These are phyloP conservation scores for Euschistus heros DNA, from an alignment of 1,140 invertebrate genomes.

Conservation along the genomic window DNA sequence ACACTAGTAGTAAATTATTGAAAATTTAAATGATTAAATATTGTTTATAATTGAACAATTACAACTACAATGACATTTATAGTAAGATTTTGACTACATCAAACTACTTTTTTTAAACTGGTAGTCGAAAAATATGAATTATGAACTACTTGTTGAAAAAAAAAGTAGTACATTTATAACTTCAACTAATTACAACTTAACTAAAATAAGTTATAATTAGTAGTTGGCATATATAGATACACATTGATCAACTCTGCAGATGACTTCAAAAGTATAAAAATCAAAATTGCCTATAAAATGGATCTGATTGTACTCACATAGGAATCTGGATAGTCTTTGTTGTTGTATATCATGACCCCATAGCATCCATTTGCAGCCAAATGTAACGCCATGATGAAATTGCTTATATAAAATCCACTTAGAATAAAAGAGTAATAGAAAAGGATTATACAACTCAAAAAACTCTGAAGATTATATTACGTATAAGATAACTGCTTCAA, in stretches of 20 bases:
- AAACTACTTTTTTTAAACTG: no score
- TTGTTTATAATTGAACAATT: no score
- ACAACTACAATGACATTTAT: no score
- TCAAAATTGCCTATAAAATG: background rate
- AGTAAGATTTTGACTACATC: no score
- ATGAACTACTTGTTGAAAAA: background rate
- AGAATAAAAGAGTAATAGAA: no score
- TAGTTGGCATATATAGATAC: background rate
- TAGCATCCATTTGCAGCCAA: slow-evolving; percentile 9
- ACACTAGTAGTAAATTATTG: no score
- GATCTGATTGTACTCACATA: background rate
- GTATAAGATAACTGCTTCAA: no score
- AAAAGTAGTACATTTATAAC: background rate
- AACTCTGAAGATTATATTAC: no score
- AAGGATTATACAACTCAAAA: no score
- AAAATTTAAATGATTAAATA: no score
- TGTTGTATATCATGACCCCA: slow-evolving; percentile 9
- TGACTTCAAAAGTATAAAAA: background rate
- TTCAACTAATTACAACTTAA: background rate
- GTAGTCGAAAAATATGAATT: no score
- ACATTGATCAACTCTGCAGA: background rate
- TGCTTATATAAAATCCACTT: no score
- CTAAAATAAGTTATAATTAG: background rate
- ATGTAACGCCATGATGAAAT: background rate
- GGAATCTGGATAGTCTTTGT: background rate